Base-by-base conservation (phyloP, 2,797 vertebrate genomes). In the Ataeniobius toweri region DNA sequence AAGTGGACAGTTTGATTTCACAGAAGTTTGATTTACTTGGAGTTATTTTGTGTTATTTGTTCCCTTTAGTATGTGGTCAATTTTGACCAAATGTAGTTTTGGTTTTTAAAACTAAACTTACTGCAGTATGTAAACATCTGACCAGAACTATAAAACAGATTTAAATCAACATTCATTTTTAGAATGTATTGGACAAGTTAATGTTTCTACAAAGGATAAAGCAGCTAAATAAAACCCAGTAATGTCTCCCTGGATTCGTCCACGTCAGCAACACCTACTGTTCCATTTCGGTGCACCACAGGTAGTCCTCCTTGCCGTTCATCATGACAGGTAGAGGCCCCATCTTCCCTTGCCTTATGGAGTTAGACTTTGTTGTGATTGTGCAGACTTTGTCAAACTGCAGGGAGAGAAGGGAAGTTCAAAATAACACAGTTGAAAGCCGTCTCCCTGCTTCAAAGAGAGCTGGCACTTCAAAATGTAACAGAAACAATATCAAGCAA, bases 261-360 rank as follows among this genome's bases (percentile, higher is more conserved):
- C 39, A 3, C 2, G 61, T 74, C 51, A 22, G 9, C 9, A 39
- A 51, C 55, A 63, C 83, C 94, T 85, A 96, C 96, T 92, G 94
- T 80, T 96, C 95, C 82, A 96, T 92, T 74, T 96, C 95, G 1
- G 95, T 96, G 80, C 94, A 95, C 95, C 96, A 96, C 83, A 96
- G 91, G 77, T 95, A 94, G 84, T 96, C 96, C 51, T 96, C 95
- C 65, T 95, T 95, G 74, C 94, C 95, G 3, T 96, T 96, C 95
- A 95, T 95, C 76, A 31, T 44, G 73, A 96, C 96, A 0, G 95
- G 95, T 0, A 96, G 93, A 0, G 92, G 89, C 0, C 94, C 94
- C 50, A 53, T 83, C 87, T 96, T 96, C 50, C 95, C 95, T 80
- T 96, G 95, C 39, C 91, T 80, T 44, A 96, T 93, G 44, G 94